Evolutionary conservation across 2,888 invertebrate species (phyloP), one percentile per base, ranked within the genome.

Genomic region (Cataglyphis livida): DNA sequence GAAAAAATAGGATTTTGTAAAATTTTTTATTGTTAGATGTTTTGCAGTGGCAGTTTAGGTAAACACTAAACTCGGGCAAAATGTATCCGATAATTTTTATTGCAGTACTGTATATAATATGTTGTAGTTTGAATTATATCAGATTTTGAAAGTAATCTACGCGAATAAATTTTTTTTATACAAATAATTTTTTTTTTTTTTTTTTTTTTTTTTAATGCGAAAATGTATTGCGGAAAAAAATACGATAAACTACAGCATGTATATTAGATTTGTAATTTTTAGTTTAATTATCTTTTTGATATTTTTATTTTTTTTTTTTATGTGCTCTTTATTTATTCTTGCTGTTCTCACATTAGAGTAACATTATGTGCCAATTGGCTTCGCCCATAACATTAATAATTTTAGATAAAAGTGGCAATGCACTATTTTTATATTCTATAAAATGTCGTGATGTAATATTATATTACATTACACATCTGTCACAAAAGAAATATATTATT

Each of bases 361-460:
- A 25, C 25, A 15, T 44, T 44, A 25, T 10, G 10, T 75, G 74
- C 48, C 48, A 75, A 66, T 48, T 65, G 75, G 48, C 48, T 5
- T 64, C 4, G 32, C 0, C 9, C 18, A 38, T 41, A 10, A 57
- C 15, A 18, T 48, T 10, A 32, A 64, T 32, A 62, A 62, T 48
- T 15, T 9, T 48, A 5, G 21, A 48, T 48, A 75, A 64, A 64
- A 10, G 48, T 74, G 48, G 21, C 2, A 21, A 38, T 21, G 44
- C 1, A 25, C 32, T 35, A n/a, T 32, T 48, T 25, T 32, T 6
- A 61, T 6, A 1, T 21, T 0, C 21, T 35, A 48, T 35, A 0
- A 75, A 51, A 35, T 35, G 25, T 44, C 28, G 12, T 74, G 18
- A 51, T n/a, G 7, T 41, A 59, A 41, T 15, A 48, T 3, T 4